Evolutionary conservation across 1,140 invertebrate genomes (phyloP), one percentile per base, ranked within the genome.

Genomic region (Drosophila aff.): DNA sequence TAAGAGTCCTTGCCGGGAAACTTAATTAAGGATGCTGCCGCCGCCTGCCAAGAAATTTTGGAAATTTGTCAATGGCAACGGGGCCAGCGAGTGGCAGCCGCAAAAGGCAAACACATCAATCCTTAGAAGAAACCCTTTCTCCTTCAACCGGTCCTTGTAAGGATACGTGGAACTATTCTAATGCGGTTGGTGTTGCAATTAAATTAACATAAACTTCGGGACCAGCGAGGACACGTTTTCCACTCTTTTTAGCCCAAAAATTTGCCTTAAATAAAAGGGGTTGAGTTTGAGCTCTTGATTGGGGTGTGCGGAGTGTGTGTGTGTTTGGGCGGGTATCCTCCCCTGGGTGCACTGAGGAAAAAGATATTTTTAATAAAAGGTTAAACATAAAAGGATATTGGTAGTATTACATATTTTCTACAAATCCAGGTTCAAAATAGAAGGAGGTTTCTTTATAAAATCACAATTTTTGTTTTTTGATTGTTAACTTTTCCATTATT

Each of bases 141-240:
- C 68, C n/a, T 7, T 61, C 72, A n/a, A 43, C 18, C 36, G 43
- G 62, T 66, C 41, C 47, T 44, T 64, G 52, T 26, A 73, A 74
- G 67, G 67, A 79, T 75, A 84, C 84, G 81, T 90, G 86, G 78
- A 90, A 90, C 85, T 90, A 90, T 90, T 90, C 78, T 80, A 90
- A 90, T 90, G 81, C 72, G 74, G 57, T 77, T 78, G 75, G 75
- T 90, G 85, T 91, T 81, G 85, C 85, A 90, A 90, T 90, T 90
- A 90, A 90, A 90, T 90, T 90, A 90, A 90, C 85, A 90, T 90
- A 90, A 79, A 82, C 74, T 89, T 81, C 41, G 46, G 46, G 36
- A 81, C 38, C 71, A 81, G 71, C 66, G 31, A 52, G 59, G 58
- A 41, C 75, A 72, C 86, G 81, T 90, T 85, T 89, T 81, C 64